Evolutionary conservation across 2,113 vertebrate genomes (phyloP), one percentile per base, ranked within the genome.

Genomic region (Condylura cristata): DNA sequence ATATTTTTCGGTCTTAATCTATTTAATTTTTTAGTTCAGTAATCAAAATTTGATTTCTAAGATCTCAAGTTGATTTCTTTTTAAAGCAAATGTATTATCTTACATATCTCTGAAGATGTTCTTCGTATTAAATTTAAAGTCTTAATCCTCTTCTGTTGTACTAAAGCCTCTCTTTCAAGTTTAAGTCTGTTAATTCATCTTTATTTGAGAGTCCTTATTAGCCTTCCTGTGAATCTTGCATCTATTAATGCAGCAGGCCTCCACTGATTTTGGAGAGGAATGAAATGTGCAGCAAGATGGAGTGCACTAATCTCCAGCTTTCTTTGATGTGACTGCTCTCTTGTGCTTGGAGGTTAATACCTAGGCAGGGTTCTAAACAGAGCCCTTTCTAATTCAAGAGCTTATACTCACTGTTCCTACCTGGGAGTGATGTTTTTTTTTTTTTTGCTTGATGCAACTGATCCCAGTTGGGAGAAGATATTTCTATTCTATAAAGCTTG

Each of bases 31-130:
- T 48, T 75, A 68, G 60, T 75, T 82, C 5, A 87, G 9, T 95
- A 51, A 83, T 34, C 28, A 88, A 83, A 76, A 66, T 60, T 91
- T 91, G 68, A 88, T 51, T 83, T 83, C 41, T 37, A 60, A 78
- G 61, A n/a, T 24, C 58, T 83, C 13, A 18, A 83, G 1, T 39
- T 80, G 60, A 58, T 56, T 76, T 95, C 32, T 28, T 80, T 82
- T 74, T 72, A 22, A 61, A 76, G 70, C 61, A 81, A 90, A 86
- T 91, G 56, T 86, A 18, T 79, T 76, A 24, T 72, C 32, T 72
- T 86, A 37, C 58, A 56, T 58, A 70, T 83, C 9, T 76, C 78
- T 88, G 44, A 71, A 79, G 61, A 53, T 78, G 53, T 70, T 83
- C 87, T 70, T 76, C 88, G 17, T 78, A 37, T 51, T 76, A 78